Conservation (phyloP, 1,140 invertebrate genomes). For the Temnothorax longispinosus region DNA sequence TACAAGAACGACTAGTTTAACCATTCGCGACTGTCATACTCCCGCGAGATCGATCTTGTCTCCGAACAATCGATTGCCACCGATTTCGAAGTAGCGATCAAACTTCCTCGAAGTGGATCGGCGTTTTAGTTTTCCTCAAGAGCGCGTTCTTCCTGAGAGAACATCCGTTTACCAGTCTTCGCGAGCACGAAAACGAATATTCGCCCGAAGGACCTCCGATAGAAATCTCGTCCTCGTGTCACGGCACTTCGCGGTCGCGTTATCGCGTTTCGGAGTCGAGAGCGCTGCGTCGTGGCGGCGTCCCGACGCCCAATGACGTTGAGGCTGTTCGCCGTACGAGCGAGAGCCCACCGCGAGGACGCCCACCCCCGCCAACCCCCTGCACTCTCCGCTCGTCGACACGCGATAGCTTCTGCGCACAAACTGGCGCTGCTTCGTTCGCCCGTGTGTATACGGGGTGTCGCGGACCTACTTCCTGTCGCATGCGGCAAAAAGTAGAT, state of each 20-base stretch:
- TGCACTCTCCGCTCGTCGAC: conserved; percentile 40
- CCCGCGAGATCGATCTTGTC: neutral
- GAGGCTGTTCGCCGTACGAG: conserved; percentile 67
- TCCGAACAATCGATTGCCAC: neutral
- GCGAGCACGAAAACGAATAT: neutral
- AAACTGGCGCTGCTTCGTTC: conserved; percentile 17
- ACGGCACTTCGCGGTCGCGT: conserved; percentile 66
- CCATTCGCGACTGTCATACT: neutral
- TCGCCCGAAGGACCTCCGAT: neutral
- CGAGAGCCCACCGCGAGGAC: conserved; percentile 66
- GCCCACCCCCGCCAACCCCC: conserved; percentile 47
- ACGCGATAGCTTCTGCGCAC: conserved; percentile 72
- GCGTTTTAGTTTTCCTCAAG: neutral
- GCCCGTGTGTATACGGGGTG: conserved; percentile 48
- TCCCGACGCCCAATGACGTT: conserved; percentile 82
- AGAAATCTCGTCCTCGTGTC: conserved; percentile 62
- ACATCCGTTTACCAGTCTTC: neutral
- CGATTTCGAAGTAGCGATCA: neutral
- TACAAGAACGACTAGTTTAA: neutral
- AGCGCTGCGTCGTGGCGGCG: conserved; percentile 79
- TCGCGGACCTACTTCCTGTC: conserved; percentile 37
- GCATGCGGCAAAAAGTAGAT: neutral
- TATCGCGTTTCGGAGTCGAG: conserved; percentile 64
- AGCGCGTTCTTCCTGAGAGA: no score
- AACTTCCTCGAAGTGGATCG: neutral